These are phyloP conservation scores for Spinus pinus DNA, from an alignment of 2,797 vertebrate species.

Conservation along the genomic window DNA sequence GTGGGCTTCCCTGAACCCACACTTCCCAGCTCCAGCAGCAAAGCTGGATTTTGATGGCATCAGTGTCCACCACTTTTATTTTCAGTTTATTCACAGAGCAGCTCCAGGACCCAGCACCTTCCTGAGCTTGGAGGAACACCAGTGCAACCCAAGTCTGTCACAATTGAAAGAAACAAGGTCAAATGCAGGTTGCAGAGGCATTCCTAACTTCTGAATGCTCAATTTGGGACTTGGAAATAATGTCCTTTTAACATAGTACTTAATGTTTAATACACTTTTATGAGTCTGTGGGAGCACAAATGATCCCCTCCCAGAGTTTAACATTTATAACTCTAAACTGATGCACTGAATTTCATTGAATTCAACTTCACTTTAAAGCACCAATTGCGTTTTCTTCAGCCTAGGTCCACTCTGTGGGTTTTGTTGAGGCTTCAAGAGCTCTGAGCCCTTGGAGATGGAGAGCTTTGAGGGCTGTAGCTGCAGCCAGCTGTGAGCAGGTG, in stretches of 20 bases:
- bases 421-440: not conserved
- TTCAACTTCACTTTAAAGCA: not conserved
- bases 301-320: not conserved
- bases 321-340: not conserved
- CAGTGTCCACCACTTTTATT: accelerated
- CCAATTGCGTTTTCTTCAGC: not conserved
- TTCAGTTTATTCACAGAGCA: not conserved
- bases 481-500: not conserved
- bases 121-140: accelerated
- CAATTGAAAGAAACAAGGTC: not conserved
- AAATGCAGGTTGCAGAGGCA: not conserved
- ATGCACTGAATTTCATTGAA: conserved; percentile 2
- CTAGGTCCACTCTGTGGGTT: not conserved
- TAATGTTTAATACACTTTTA: not conserved
- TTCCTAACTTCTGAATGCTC: not conserved
- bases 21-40: not conserved
- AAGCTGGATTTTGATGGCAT: not conserved
- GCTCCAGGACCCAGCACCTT: not conserved
- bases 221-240: not conserved
- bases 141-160: accelerated
- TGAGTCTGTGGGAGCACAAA: not conserved
- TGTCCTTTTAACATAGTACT: not conserved
- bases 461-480: not conserved
- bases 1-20: accelerated
- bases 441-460: not conserved